Evolutionary conservation across 2,113 vertebrate genomes (phyloP).

Genomic region (Plestiodon gilberti): DNA sequence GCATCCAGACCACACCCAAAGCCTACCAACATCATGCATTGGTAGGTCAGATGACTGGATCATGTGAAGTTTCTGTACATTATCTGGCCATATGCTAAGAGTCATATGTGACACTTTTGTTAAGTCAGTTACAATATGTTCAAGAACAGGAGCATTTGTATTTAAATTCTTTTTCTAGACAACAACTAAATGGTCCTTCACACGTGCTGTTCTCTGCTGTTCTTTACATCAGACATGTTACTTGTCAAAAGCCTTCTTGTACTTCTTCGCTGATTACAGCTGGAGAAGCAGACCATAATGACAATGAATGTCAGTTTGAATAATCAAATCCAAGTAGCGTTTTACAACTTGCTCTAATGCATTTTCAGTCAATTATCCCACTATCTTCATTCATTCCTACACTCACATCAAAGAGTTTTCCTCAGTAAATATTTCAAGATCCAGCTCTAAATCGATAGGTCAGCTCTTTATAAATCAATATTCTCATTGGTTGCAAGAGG

Average conservation of each 20-base stretch:
- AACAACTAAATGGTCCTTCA: neutral
- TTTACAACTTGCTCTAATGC: conserved; percentile 6
- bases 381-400: conserved; percentile 1
- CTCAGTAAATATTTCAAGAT: conserved; percentile 22
- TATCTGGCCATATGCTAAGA: neutral
- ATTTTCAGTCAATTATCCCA: conserved; percentile 20
- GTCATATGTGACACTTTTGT: neutral
- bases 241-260: neutral
- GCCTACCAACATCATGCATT: neutral
- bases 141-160: neutral
- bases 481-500: conserved; percentile 22
- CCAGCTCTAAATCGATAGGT: conserved; percentile 16
- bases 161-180: neutral
- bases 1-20: neutral
- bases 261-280: neutral
- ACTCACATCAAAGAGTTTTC: conserved; percentile 16
- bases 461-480: conserved; percentile 35
- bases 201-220: rapidly evolving
- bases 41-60: neutral
- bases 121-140: neutral
- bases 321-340: conserved; percentile 12
- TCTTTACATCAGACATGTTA: neutral
- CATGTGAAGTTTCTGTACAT: neutral
- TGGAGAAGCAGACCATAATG: neutral
- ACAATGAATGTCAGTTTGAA: conserved; percentile 5